Evolutionary conservation across 2,888 invertebrate species (phyloP), one percentile per base, ranked within the genome.

Genomic region (Drosophila flavopinicola): DNA sequence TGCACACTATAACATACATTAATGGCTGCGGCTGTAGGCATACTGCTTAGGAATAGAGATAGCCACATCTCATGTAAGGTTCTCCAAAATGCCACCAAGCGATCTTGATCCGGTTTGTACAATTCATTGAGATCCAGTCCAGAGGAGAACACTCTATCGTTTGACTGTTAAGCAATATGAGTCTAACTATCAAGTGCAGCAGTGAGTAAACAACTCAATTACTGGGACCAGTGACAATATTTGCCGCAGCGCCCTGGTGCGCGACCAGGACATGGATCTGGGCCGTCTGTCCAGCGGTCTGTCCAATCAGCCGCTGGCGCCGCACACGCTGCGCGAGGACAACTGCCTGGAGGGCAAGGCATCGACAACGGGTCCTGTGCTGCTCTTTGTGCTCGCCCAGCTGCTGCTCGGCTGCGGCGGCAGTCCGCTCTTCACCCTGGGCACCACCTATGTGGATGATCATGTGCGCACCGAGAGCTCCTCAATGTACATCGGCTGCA

Each of bases 391-490:
- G 83, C 93, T 97, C 64, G 98, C 98, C 38, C 98, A 98, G 91
- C 93, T 98, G 75, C 92, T 98, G 73, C 93, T 98, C 63, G 98
- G 98, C 29, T 97, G 97, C 89, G 98, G 98, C 11, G 98, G 98
- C 17, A 97, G 97, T 41, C 98, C 98, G 1, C 93, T 98, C 20
- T 96, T 98, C 87, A 98, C 98, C 0, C 94, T 98, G 53, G 97
- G 97, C 86, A 97, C 98, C 49, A 98, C 98, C 3, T 98, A 98
- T 90, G 97, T 98, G 58, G 98, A 98, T 91, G 97, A 98, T 92
- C 98, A 98, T 91, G 98, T 98, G 49, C 94, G 96, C 72, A 95
- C 97, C 15, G 98, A 98, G 88, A 97, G 96, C 85, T 97, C 98
- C 60, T 97, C 98, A 87, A 95, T 98, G 92, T 98, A 98, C 92